A percentile compares a stretch with the other conserved stretches of the same genome.
Evolutionary conservation across 35 echinoderm and acorn worm genomes (phyloP).

Genomic region (Lytechinus variegatus): DNA sequence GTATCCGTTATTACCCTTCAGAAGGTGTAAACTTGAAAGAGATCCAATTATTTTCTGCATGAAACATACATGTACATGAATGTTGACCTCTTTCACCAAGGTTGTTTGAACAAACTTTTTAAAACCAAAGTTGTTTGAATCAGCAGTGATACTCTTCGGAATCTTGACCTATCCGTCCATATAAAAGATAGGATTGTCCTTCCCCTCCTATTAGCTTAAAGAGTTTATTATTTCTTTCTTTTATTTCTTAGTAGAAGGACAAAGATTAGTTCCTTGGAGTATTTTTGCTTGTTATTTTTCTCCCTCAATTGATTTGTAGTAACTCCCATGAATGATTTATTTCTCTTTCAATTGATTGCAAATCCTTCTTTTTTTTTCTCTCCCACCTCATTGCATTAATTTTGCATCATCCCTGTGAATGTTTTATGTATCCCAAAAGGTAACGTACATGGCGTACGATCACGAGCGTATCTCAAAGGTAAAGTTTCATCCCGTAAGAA

Average conservation of each 20-base stretch:
- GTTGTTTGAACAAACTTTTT: too few species aligned
- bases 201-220: not conserved
- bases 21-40: too few species aligned
- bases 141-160: too few species aligned
- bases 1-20: too few species aligned
- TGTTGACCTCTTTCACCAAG: too few species aligned
- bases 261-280: not conserved
- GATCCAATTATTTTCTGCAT: too few species aligned
- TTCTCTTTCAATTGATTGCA: slow-evolving; percentile 8
- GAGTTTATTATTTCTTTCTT: not conserved
- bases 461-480: not conserved
- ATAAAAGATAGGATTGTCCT: not conserved
- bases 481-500: not conserved
- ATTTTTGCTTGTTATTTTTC: not conserved
- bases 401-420: not conserved
- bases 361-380: slow-evolving; percentile 1
- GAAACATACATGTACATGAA: too few species aligned
- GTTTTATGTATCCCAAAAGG: slow-evolving; percentile 11
- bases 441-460: not conserved
- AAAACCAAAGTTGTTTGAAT: too few species aligned
- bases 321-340: not conserved
- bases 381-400: not conserved
- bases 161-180: not conserved
- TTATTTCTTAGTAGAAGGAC: not conserved
- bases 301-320: not conserved